Evolutionary conservation across 2,797 vertebrate genomes (phyloP).

Genomic region (Hemibagrus guttatus): DNA sequence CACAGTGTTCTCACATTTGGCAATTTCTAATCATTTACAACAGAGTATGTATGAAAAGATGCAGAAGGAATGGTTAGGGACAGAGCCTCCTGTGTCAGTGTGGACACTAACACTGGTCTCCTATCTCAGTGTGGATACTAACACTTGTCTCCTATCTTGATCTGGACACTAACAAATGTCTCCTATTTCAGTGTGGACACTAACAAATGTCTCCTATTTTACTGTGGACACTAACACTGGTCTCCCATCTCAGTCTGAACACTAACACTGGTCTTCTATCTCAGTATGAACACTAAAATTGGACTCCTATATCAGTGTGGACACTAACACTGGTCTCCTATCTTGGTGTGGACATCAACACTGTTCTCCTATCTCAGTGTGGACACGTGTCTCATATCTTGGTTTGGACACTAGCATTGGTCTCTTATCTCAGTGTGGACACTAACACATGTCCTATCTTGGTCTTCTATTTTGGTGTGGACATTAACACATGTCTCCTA

Average conservation of each 20-base stretch:
- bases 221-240: not conserved
- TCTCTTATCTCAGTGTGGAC: not conserved
- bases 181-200: not conserved
- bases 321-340: not conserved
- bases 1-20: too few species aligned
- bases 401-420: not conserved
- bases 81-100: not conserved
- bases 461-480: not conserved
- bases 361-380: not conserved
- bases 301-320: not conserved
- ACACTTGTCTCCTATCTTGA: not conserved
- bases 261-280: not conserved
- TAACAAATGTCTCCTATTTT: not conserved
- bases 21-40: not conserved
- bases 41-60: not conserved
- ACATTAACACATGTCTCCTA: not conserved
- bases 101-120: not conserved
- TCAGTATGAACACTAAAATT: too few species aligned
- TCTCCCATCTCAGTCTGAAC: not conserved
- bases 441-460: not conserved
- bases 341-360: not conserved
- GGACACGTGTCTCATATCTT: not conserved
- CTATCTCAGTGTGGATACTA: not conserved
- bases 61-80: not conserved
- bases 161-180: not conserved